Base-by-base conservation (phyloP, 2,888 invertebrate species). In the Cataglyphis cursor region DNA sequence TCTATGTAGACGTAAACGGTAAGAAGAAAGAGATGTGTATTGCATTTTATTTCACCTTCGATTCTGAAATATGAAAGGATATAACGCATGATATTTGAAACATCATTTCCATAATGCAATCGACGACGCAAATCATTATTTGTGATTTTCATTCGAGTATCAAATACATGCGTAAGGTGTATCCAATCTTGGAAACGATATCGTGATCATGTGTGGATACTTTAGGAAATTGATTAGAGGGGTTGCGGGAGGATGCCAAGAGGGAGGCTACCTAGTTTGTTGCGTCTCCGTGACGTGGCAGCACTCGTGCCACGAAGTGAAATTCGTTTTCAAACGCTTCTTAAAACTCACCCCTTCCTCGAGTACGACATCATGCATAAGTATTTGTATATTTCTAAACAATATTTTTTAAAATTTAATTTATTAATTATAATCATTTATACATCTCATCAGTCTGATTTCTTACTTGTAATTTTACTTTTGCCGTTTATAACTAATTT, bases 221-320 rank as follows among this genome's bases (percentile, higher is more conserved):
- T 91, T 90, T 90, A 91, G 87, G 89, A 89, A 91, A 93, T 93
- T 93, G 92, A 93, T 93, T 88, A 88, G 86, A 89, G 86, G 90
- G 88, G 88, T 89, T 88, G 88, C 85, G 85, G 86, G 87, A 88
- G 90, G 88, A 88, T 89, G 88, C 85, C 84, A 87, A 88, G 88
- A 88, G 91, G 89, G 90, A 87, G 87, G 89, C 93, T 92, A 92
- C 91, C 74, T 92, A 90, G 92, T 94, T 94, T 92, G 90, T 88
- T 88, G 85, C 75, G 82, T 80, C 86, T 85, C 94, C 94, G 94
- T 91, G 90, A 93, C 93, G 93, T 94, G 94, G 94, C 94, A 94
- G 93, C 94, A 94, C 94, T 87, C 89, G 92, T 93, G 88, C 88
- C 90, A 84, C 85, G 88, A 81, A 80, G 82, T 74, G 80, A 83